A percentile compares a stretch with the other conserved stretches of the same genome.
Evolutionary conservation across 2,888 invertebrate species (phyloP).

Genomic region (Oligia fasciuncula): DNA sequence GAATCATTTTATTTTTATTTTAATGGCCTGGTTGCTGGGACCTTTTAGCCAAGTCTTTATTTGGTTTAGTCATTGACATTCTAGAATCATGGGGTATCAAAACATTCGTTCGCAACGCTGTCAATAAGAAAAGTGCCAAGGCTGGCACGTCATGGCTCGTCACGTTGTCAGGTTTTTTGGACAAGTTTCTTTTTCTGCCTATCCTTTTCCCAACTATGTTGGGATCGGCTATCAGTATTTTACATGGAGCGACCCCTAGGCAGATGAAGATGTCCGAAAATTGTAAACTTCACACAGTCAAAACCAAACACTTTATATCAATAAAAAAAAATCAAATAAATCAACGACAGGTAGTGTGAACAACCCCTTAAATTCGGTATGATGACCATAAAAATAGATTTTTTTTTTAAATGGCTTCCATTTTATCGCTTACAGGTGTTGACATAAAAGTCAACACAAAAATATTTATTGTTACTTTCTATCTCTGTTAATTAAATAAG

Average conservation of each 20-base stretch:
- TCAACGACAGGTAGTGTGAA: background rate
- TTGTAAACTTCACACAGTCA: background rate
- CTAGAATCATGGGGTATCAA: background rate
- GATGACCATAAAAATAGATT: slow-evolving; percentile 25
- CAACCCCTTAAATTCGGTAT: slow-evolving; percentile 27
- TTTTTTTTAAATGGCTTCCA: slow-evolving; percentile 29
- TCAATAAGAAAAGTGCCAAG: background rate
- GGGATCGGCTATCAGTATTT: too few species aligned
- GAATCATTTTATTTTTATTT: too few species aligned
- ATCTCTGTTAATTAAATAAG: background rate
- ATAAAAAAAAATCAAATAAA: too few species aligned
- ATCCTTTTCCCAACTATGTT: too few species aligned
- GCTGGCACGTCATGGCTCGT: too few species aligned
- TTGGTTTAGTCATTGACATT: too few species aligned
- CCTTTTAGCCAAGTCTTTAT: too few species aligned
- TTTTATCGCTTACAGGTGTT: slow-evolving; percentile 58
- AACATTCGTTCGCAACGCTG: background rate
- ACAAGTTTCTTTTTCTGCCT: too few species aligned
- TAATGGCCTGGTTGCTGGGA: too few species aligned
- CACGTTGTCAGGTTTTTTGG: background rate
- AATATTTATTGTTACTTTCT: slow-evolving; percentile 7
- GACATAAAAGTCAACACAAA: slow-evolving; percentile 22
- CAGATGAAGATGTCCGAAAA: background rate
- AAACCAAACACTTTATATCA: background rate
- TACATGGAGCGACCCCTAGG: too few species aligned